Evolutionary conservation across 2,888 invertebrate genomes (phyloP), one percentile per base, ranked within the genome.

Genomic region (Bhutanitis thaidina): DNA sequence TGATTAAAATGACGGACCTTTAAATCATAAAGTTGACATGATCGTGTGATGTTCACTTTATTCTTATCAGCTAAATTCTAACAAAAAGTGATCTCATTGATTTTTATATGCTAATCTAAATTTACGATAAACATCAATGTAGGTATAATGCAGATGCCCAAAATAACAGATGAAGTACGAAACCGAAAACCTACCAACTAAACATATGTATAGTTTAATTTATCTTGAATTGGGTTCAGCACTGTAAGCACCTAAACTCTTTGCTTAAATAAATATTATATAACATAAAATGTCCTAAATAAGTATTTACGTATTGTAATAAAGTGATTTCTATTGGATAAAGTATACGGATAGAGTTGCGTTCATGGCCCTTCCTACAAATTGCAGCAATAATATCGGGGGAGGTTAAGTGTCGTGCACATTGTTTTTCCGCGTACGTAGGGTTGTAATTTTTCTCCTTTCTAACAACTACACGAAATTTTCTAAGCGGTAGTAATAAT

Each of bases 401-500:
- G 67, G 71, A 76, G 75, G 79, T 81, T 74, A 79, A 75, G 71
- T 75, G 68, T 64, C 60, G 74, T 74, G 71, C 75, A 75, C 71
- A 78, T 67, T 72, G 71, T 68, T 69, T 70, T 71, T 61, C 78
- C 74, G 52, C 46, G 16, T 52, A 47, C 37, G 14, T 38, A 52
- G 47, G 52, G 52, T n/a, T 52, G 52, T 20, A 20, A 20, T 2
- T 20, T 20, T 20, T 20, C 3, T 5, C 5, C 5, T 20, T 20
- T 3, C n/a, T n/a, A n/a, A n/a, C n/a, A n/a, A n/a, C n/a, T n/a
- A n/a, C n/a, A n/a, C n/a, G n/a, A n/a, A n/a, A n/a, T n/a, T n/a
- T n/a, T n/a, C n/a, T n/a, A n/a, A n/a, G n/a, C n/a, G n/a, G n/a
- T n/a, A n/a, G n/a, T n/a, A n/a, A n/a, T n/a, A n/a, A n/a, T n/a